These are phyloP conservation scores for Cataglyphis hispanica DNA, from an alignment of 1,140 invertebrate genomes.

Conservation along the genomic window DNA sequence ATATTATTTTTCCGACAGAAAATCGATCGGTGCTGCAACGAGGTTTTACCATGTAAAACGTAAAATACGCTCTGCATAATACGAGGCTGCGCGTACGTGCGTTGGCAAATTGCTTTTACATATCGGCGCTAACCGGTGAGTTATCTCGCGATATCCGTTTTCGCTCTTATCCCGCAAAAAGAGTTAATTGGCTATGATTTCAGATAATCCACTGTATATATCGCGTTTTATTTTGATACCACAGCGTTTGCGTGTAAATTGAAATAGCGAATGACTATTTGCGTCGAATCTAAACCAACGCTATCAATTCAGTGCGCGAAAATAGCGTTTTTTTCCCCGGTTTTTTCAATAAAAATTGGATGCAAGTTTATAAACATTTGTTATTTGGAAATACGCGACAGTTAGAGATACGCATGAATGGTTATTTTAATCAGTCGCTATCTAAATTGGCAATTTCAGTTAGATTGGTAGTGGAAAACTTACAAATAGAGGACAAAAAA, in stretches of 20 bases:
- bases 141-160: conserved; percentile 23
- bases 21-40: conserved; percentile 68
- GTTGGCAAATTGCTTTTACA: conserved; percentile 57
- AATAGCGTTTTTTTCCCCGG: conserved; percentile 11
- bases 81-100: conserved; percentile 49
- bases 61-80: conserved; percentile 72
- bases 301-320: conserved; percentile 4
- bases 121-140: conserved; percentile 29
- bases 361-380: conserved; percentile 32
- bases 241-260: background rate
- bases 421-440: conserved; percentile 30
- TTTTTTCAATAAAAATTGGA: conserved; percentile 38
- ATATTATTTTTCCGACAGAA: conserved; percentile 75
- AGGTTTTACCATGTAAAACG: conserved; percentile 62
- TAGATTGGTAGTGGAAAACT: conserved; percentile 16
- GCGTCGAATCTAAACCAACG: background rate
- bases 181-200: conserved; percentile 29
- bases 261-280: conserved; percentile 13
- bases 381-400: conserved; percentile 21
- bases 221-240: background rate
- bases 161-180: conserved; percentile 40
- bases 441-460: conserved; percentile 46
- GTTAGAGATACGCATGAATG: background rate
- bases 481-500: conserved; percentile 14
- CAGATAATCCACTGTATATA: conserved; percentile 14